phyloP scores from a whole-genome alignment of 2,888 invertebrate genomes.

The Mechanitis mazaeus region DNA sequence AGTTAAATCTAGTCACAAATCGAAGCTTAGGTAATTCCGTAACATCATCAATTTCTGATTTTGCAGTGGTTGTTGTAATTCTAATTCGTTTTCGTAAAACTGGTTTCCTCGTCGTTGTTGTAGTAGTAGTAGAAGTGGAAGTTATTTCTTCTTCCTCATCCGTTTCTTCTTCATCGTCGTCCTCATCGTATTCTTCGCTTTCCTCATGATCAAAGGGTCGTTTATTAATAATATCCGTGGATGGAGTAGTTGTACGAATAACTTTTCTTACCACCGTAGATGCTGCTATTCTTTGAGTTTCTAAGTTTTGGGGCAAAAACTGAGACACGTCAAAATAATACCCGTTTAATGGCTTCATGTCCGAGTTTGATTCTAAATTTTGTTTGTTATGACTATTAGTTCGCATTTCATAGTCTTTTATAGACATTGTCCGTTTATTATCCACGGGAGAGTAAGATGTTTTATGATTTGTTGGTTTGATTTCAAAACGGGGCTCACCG shows the following conservation, averaged over 20 bases:
- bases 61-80: constrained; percentile 34
- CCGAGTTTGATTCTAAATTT: constrained; percentile 17
- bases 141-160: constrained; percentile 37
- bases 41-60: constrained; percentile 31
- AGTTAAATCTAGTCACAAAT: constrained; percentile 55
- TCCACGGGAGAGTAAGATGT: constrained; percentile 51
- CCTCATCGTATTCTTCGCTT: constrained; percentile 36
- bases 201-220: constrained; percentile 20
- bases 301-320: constrained; percentile 38
- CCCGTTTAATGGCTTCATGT: constrained; percentile 19
- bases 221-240: constrained; percentile 17
- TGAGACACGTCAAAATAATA: constrained; percentile 43
- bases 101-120: constrained; percentile 38
- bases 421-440: constrained; percentile 52
- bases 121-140: constrained; percentile 38
- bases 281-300: constrained; percentile 44
- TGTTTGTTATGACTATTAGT: constrained; percentile 30
- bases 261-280: constrained; percentile 45
- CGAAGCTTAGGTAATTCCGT: constrained; percentile 39
- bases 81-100: constrained; percentile 38
- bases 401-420: constrained; percentile 49
- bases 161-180: constrained; percentile 47
- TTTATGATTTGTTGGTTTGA: constrained; percentile 56
- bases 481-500: constrained; percentile 67
- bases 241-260: constrained; percentile 34